These are phyloP conservation scores for Lochmaea crataegi DNA, from an alignment of 2,888 invertebrate species.

Conservation along the genomic window DNA sequence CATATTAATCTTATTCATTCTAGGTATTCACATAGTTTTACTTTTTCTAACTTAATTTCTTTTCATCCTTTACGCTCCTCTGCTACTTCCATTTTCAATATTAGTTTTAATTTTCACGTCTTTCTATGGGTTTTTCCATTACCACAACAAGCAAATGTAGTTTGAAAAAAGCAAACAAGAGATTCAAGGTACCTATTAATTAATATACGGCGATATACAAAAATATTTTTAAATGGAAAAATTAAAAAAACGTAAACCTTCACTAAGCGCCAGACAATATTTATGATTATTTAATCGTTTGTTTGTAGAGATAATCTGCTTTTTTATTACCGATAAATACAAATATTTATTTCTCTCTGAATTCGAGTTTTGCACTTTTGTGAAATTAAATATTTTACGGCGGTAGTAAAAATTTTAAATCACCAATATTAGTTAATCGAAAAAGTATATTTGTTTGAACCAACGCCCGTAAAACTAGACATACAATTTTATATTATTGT, in stretches of 20 bases:
- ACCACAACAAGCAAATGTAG: too few species aligned
- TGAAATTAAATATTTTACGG: neutral
- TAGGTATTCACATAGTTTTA: too few species aligned
- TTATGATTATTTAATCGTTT: constrained; percentile 3
- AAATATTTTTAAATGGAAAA: too few species aligned
- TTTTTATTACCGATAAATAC: constrained; percentile 6
- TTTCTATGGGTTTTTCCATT: too few species aligned
- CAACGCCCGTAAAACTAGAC: neutral
- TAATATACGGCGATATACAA: too few species aligned
- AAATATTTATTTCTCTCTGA: constrained; percentile 1
- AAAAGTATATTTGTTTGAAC: neutral
- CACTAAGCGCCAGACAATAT: neutral
- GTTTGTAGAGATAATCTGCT: constrained; percentile 1
- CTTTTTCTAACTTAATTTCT: too few species aligned
- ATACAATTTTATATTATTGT: neutral
- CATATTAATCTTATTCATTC: too few species aligned
- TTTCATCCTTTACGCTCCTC: too few species aligned
- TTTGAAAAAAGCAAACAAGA: too few species aligned
- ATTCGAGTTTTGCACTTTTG: neutral
- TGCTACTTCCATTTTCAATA: too few species aligned
- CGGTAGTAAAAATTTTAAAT: neutral
- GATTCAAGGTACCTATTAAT: too few species aligned
- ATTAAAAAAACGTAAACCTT: neutral
- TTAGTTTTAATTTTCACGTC: too few species aligned
- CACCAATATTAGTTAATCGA: neutral